Conservation (phyloP, 2,888 invertebrate genomes). For the Nudaria mundana region DNA sequence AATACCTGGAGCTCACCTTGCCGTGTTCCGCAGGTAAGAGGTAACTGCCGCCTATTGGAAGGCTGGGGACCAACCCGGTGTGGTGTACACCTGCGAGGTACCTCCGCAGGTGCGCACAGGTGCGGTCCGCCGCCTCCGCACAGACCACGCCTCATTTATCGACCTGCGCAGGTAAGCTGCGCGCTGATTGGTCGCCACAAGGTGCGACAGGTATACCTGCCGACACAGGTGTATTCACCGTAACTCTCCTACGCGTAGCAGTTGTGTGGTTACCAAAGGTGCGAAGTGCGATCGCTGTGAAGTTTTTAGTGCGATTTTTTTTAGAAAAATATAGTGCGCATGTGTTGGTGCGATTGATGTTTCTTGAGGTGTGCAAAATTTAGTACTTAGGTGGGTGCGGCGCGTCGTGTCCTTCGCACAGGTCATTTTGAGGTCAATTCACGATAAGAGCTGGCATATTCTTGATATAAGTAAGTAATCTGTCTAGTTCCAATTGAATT, state of each 20-base stretch:
- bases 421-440: slow-evolving; percentile 37
- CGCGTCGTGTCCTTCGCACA: slow-evolving; percentile 59
- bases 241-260: slow-evolving; percentile 26
- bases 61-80: slow-evolving; percentile 50
- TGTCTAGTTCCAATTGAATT: too few species aligned
- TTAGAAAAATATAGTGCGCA: slow-evolving; percentile 67
- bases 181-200: slow-evolving; percentile 71
- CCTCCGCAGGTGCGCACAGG: slow-evolving; percentile 61
- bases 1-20: slow-evolving; percentile 49
- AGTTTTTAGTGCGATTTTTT: slow-evolving; percentile 24
- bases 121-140: slow-evolving; percentile 47
- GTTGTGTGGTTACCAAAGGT: slow-evolving; percentile 35
- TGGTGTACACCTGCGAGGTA: slow-evolving; percentile 44
- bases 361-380: slow-evolving; percentile 79
- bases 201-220: slow-evolving; percentile 64
- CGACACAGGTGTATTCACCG: slow-evolving; percentile 59
- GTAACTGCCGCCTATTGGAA: slow-evolving; percentile 44
- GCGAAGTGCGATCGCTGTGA: slow-evolving; percentile 29
- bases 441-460: too few species aligned
- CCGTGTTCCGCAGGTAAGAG: slow-evolving; percentile 57
- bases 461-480: too few species aligned
- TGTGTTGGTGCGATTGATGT: slow-evolving; percentile 78
- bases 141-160: slow-evolving; percentile 71
- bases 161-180: slow-evolving; percentile 78
- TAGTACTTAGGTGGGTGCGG: slow-evolving; percentile 66